Percentiles rank a stretch among this genome's conserved stretches.
phyloP scores from a whole-genome alignment of 2,113 vertebrate genomes.

The Dascyllus trimaculatus region DNA sequence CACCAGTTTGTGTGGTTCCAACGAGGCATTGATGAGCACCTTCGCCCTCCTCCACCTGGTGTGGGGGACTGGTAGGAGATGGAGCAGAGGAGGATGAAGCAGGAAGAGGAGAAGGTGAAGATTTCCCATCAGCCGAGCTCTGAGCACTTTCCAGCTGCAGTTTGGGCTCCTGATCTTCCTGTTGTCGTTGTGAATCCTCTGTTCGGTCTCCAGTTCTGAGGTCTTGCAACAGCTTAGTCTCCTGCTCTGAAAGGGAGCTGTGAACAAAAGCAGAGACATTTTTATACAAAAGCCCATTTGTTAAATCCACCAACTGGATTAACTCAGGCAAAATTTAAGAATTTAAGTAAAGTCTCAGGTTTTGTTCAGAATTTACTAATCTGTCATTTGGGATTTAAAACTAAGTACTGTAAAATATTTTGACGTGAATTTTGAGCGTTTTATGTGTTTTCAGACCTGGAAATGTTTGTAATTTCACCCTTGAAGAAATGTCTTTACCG shows the following conservation, averaged over 20 bases:
- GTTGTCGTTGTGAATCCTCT: conserved; percentile 87
- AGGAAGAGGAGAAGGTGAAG: conserved; percentile 29
- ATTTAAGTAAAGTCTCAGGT: no score
- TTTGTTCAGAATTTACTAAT: no score
- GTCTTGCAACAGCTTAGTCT: conserved; percentile 78
- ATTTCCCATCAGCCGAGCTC: conserved; percentile 27
- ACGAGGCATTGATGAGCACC: conserved; percentile 3
- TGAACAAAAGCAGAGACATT: neutral
- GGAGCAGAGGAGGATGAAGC: conserved; percentile 10
- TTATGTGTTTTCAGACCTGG: no score
- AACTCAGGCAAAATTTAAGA: no score
- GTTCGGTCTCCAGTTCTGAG: conserved; percentile 88
- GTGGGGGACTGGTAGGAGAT: conserved; percentile 50
- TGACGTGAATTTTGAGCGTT: no score
- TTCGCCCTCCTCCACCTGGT: conserved; percentile 75
- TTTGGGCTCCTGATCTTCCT: conserved; percentile 77
- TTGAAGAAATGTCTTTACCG: no score
- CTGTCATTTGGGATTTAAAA: no score
- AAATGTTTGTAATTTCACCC: no score
- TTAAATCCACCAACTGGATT: neutral
- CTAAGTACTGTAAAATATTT: no score
- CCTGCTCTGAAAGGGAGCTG: conserved; percentile 86
- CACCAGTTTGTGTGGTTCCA: conserved; percentile 35
- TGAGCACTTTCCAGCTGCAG: conserved; percentile 22
- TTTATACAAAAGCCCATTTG: neutral